Base-by-base conservation (phyloP, 2,888 invertebrate genomes). In the Esperia sulphurella region DNA sequence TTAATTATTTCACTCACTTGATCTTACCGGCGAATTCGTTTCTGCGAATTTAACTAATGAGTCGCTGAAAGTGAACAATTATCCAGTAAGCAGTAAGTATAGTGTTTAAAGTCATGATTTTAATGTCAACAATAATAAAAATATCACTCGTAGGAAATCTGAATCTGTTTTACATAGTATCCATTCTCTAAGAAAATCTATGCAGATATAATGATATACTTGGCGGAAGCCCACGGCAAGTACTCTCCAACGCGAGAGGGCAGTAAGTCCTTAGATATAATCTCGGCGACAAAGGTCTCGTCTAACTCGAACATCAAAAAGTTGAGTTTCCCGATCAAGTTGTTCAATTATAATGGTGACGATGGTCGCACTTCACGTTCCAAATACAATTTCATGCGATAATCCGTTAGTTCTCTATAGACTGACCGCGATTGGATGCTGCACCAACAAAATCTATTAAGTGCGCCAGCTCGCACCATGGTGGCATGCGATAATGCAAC, bases 401-500 rank as follows among this genome's bases (percentile, higher is more conserved):
- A 87, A 87, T 87, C 85, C 71, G 71, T 87, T 82, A 83, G 85
- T 75, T 79, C 68, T 79, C 77, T 75, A 81, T 82, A 77, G 76
- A 71, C 76, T 78, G 83, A 76, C 79, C 79, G 76, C 76, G 68
- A 13, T 68, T 70, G 68, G 70, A 12, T 8, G 37, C 72, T 65
- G 65, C 74, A 74, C 65, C 77, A 83, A 83, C 87, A 79, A 84
- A 87, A 86, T 85, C 83, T 84, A 87, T 88, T 86, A 87, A 83
- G 80, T 85, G 63, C 84, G 83, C 83, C 74, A 82, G 83, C 83
- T 80, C 76, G 77, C 63, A 78, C 70, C 74, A 83, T 74, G 72
- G 67, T 68, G 63, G 79, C 80, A 71, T 75, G 74, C 78, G 68
- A 76, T 83, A 84, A 84, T 84, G 77, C 79, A 71, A 69, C 68